These are phyloP conservation scores for Platypus cylindrus DNA, from an alignment of 2,888 invertebrate species.

Conservation along the genomic window DNA sequence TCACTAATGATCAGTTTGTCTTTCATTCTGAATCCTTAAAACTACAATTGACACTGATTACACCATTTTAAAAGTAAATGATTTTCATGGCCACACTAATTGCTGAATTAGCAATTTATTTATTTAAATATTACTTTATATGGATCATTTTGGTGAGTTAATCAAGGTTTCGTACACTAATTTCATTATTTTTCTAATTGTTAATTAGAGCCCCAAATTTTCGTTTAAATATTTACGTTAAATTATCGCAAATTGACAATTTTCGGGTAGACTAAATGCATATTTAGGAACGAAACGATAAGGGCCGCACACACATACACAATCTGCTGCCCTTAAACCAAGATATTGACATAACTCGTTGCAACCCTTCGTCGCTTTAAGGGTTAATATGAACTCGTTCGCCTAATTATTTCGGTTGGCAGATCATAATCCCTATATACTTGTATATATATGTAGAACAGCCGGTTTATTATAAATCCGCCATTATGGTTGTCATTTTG, in stretches of 20 bases:
- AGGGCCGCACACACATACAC: no score
- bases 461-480: slow-evolving; percentile 36
- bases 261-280: slow-evolving; percentile 21
- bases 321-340: slow-evolving; percentile 37
- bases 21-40: no score
- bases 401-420: slow-evolving; percentile 38
- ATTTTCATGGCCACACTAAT: slow-evolving; percentile 8
- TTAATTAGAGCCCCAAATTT: no score
- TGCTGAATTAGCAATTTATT: slow-evolving; percentile 9
- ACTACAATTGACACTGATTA: slow-evolving; percentile 8
- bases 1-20: no score
- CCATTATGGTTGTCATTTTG: slow-evolving; percentile 35
- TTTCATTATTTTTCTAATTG: no score
- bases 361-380: slow-evolving; percentile 32
- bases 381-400: slow-evolving; percentile 38
- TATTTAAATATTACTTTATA: no score
- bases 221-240: slow-evolving; percentile 12
- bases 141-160: no score
- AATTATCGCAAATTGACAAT: slow-evolving; percentile 19
- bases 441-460: no score
- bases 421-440: slow-evolving; percentile 38
- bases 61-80: slow-evolving; percentile 9
- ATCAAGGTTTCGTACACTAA: no score
- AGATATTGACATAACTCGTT: slow-evolving; percentile 36
- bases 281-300: slow-evolving; percentile 24